phyloP scores from a whole-genome alignment of 2,113 vertebrate genomes.

The Lasiurus cinereus region DNA sequence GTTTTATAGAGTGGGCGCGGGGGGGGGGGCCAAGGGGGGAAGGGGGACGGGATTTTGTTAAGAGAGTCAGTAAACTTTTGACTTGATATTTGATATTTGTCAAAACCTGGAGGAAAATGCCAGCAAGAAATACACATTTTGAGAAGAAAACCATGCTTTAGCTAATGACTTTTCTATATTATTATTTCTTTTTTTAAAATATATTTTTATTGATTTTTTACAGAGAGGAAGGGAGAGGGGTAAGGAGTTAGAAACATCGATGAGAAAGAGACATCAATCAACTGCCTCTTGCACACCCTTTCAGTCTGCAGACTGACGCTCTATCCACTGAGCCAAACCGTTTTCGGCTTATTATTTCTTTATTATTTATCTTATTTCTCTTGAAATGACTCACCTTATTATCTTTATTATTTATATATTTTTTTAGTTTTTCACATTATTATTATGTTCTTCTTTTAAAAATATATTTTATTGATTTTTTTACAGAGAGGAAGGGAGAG shows the following conservation, averaged over 20 bases:
- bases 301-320: no score
- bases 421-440: background rate
- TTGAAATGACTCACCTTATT: background rate
- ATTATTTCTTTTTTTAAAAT: no score
- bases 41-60: background rate
- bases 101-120: background rate
- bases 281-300: no score
- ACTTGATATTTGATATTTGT: background rate
- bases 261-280: no score
- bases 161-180: background rate
- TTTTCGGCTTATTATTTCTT: background rate
- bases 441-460: no score
- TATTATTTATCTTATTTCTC: background rate
- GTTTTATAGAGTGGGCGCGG: background rate
- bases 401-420: background rate
- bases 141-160: background rate
- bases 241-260: no score
- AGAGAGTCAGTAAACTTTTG: background rate
- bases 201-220: no score
- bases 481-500: no score
- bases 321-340: no score
- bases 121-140: background rate
- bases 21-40: no score
- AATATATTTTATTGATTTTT: no score
- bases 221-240: no score